phyloP scores from a whole-genome alignment of 2,113 vertebrate genomes.

The Paradoxurus hermaphroditus region DNA sequence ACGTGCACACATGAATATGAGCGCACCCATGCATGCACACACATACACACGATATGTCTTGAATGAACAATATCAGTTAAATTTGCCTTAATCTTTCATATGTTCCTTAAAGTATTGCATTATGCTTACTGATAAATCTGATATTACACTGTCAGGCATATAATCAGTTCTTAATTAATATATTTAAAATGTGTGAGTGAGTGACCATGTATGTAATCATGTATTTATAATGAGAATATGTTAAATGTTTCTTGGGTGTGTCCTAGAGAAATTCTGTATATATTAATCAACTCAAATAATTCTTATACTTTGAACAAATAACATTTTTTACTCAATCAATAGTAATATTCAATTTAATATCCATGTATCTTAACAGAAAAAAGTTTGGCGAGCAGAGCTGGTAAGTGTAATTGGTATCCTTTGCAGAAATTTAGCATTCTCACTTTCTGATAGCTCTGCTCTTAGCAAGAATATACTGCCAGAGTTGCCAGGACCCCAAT shows the following conservation, averaged over 20 bases:
- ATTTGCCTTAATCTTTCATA: background rate
- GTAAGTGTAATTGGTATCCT: background rate
- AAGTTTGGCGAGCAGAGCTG: background rate
- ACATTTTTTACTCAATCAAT: background rate
- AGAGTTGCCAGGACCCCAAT: background rate
- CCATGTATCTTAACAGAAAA: background rate
- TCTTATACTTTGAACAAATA: background rate
- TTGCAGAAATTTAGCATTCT: background rate
- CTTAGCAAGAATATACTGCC: background rate
- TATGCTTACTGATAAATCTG: background rate
- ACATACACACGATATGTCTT: background rate
- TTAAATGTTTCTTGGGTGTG: background rate
- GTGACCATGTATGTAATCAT: background rate
- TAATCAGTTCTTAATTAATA: background rate
- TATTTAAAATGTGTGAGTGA: background rate
- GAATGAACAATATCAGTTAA: background rate
- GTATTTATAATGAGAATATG: background rate
- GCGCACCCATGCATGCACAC: accelerated
- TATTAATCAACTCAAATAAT: background rate
- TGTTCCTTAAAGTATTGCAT: background rate
- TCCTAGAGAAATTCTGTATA: background rate
- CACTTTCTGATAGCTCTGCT: background rate
- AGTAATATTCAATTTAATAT: background rate
- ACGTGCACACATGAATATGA: background rate
- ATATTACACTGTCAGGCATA: background rate